Percentiles rank a stretch among this genome's conserved stretches.
These are phyloP conservation scores for Onychomys leucogaster DNA, from an alignment of 2,797 vertebrate species.

Conservation along the genomic window DNA sequence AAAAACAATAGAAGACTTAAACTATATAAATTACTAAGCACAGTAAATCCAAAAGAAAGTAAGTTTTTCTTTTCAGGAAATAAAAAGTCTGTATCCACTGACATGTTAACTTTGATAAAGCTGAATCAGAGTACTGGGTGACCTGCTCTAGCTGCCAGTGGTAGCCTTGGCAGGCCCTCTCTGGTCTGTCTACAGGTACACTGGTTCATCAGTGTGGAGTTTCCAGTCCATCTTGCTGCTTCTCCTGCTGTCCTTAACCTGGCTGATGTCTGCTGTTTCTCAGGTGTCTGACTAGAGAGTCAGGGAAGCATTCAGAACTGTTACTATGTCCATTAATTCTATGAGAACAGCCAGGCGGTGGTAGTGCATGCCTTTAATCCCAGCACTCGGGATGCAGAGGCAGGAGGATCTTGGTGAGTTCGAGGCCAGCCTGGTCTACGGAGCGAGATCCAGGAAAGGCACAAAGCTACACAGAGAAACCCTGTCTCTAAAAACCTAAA, in stretches of 20 bases:
- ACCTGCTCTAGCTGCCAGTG: rapidly evolving
- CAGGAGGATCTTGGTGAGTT: too few relatives aligned
- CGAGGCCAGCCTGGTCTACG: too few relatives aligned
- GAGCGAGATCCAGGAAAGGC: too few relatives aligned
- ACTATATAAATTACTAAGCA: slow-evolving; percentile 31
- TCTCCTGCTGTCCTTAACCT: background rate
- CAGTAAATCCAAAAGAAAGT: slow-evolving; percentile 37
- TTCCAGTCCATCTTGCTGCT: background rate
- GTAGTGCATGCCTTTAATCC: too few relatives aligned
- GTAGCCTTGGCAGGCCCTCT: background rate
- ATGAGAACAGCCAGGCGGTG: too few relatives aligned
- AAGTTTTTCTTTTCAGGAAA: slow-evolving; percentile 19
- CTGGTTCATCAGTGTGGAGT: rapidly evolving
- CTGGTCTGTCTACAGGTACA: rapidly evolving
- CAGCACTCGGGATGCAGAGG: too few relatives aligned
- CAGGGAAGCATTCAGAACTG: background rate
- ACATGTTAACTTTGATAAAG: background rate
- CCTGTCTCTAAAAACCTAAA: too few relatives aligned
- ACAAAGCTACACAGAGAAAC: too few relatives aligned
- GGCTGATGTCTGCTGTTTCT: background rate
- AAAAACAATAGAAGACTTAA: background rate
- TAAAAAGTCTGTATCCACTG: background rate
- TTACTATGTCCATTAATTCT: background rate
- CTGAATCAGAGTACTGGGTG: background rate
- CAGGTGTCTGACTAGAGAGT: background rate